These are phyloP conservation scores for Lithobates pipiens DNA, from an alignment of 2,797 vertebrate genomes.

Conservation along the genomic window DNA sequence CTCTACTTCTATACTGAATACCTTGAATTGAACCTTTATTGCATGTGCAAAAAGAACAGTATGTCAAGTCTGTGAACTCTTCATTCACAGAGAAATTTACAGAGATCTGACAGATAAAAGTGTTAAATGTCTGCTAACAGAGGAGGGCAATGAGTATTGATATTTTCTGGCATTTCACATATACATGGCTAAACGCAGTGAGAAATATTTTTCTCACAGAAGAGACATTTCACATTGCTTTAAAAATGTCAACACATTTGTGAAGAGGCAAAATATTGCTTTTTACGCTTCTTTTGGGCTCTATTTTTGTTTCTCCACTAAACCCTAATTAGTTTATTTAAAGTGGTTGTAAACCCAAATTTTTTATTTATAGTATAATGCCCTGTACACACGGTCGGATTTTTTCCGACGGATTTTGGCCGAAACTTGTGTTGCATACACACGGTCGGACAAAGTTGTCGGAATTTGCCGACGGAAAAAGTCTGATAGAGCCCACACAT, in stretches of 20 bases:
- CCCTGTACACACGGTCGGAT: too few relatives aligned
- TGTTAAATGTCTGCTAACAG: background rate
- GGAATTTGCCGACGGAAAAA: too few relatives aligned
- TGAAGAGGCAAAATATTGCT: background rate
- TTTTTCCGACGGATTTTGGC: too few relatives aligned
- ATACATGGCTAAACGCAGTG: background rate
- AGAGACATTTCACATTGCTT: background rate
- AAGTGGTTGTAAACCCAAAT: too few relatives aligned
- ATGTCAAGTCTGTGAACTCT: background rate
- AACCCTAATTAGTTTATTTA: background rate
- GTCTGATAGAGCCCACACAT: too few relatives aligned
- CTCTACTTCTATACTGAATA: background rate
- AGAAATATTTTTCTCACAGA: background rate
- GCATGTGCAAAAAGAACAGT: background rate
- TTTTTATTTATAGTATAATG: too few relatives aligned
- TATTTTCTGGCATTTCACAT: background rate
- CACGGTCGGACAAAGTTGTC: too few relatives aligned
- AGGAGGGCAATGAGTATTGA: background rate
- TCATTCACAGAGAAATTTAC: background rate
- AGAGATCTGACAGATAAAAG: background rate
- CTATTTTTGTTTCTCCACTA: too few relatives aligned
- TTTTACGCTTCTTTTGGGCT: too few relatives aligned
- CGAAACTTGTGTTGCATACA: too few relatives aligned
- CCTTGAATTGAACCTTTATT: background rate
- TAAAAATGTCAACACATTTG: background rate